A percentile compares a stretch with the other conserved stretches of the same genome.
Conservation (phyloP, 2,888 invertebrate species). For the Spodoptera littoralis region DNA sequence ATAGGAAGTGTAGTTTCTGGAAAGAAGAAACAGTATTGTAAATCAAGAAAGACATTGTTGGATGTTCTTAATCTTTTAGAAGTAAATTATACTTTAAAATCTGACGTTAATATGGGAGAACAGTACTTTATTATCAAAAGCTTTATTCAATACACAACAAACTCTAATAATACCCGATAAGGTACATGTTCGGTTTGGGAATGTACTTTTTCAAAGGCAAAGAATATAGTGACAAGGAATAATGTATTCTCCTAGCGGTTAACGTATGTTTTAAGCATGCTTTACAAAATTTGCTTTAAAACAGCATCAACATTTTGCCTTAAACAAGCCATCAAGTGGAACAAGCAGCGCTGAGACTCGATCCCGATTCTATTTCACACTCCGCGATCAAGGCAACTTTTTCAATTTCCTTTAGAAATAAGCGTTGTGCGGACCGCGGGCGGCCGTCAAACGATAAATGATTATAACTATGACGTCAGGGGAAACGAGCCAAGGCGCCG, state of each 20-base stretch:
- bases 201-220: too few relatives aligned
- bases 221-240: background rate
- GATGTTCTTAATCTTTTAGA: too few relatives aligned
- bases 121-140: too few relatives aligned
- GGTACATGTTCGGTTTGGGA: too few relatives aligned
- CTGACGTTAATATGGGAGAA: too few relatives aligned
- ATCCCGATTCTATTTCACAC: conserved; percentile 70
- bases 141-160: too few relatives aligned
- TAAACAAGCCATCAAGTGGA: conserved; percentile 54
- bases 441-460: conserved; percentile 86
- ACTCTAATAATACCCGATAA: too few relatives aligned
- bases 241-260: background rate
- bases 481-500: conserved; percentile 76
- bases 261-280: background rate
- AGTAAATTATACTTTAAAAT: too few relatives aligned
- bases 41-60: too few relatives aligned
- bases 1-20: conserved; percentile 91
- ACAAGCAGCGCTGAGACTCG: conserved; percentile 50
- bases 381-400: conserved; percentile 77
- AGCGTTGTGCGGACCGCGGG: conserved; percentile 69
- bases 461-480: conserved; percentile 85
- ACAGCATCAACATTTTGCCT: conserved; percentile 1
- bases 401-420: conserved; percentile 81
- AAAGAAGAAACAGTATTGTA: conserved; percentile 13
- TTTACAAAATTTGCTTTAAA: background rate